Percentiles rank a stretch among this genome's conserved stretches.
Evolutionary conservation across 2,113 vertebrate species (phyloP).

Genomic region (Cervus canadensis): DNA sequence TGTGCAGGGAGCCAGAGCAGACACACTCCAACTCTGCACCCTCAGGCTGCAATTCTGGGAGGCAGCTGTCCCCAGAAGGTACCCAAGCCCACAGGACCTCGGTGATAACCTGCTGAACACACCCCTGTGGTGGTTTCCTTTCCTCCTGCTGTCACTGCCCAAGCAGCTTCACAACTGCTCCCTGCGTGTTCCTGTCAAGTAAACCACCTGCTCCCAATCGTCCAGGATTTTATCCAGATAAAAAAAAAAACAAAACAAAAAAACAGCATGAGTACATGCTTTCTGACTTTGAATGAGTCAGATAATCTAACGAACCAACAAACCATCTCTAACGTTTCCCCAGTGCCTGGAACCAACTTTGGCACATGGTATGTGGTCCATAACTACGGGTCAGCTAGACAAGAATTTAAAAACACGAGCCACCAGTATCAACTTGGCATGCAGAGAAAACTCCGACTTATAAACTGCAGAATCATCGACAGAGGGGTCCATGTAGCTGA

Average conservation of each 20-base stretch:
- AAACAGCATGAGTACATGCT: not conserved
- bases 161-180: not conserved
- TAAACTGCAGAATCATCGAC: not conserved
- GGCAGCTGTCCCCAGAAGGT: not conserved
- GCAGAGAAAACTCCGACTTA: not conserved
- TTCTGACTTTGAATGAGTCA: not conserved
- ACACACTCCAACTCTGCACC: not conserved
- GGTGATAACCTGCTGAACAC: not conserved
- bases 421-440: not conserved
- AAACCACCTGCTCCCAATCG: not conserved
- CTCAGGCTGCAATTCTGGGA: not conserved
- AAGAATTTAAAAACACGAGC: not conserved
- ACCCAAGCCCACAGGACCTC: not conserved
- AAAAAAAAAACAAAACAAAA: not conserved
- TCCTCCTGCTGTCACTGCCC: not conserved
- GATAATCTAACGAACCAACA: not conserved
- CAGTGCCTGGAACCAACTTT: not conserved
- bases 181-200: not conserved
- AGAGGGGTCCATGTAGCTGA: not conserved
- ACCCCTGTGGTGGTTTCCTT: not conserved
- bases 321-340: not conserved
- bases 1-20: not conserved
- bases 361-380: not conserved
- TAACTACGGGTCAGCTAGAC: not conserved
- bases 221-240: not conserved